Evolutionary conservation across 1,140 invertebrate species (phyloP).

Genomic region (Sarcophaga bullata): DNA sequence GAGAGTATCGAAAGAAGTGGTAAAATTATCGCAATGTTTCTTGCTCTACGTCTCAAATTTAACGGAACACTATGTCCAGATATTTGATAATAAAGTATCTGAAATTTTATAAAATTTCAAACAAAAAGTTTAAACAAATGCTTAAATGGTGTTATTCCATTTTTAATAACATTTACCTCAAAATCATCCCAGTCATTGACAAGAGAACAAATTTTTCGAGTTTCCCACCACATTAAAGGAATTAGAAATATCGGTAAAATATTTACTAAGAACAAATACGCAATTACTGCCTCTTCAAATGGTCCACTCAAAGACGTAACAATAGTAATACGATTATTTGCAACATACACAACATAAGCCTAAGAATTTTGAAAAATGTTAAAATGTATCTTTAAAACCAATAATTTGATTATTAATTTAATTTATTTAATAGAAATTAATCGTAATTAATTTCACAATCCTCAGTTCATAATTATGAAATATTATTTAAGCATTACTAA

Average conservation of each 20-base stretch:
- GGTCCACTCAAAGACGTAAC: constrained; percentile 71
- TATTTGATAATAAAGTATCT: constrained; percentile 69
- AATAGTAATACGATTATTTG: constrained; percentile 71
- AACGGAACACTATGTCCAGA: constrained; percentile 67
- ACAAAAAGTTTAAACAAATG: neutral
- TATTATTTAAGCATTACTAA: neutral
- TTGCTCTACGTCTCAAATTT: constrained; percentile 67
- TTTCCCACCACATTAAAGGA: constrained; percentile 73
- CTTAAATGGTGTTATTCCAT: neutral
- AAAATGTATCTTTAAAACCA: no score
- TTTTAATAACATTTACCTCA: constrained; percentile 65
- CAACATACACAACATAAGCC: constrained; percentile 70
- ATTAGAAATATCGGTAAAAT: constrained; percentile 71
- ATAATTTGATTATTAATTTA: neutral
- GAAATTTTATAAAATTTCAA: constrained; percentile 30
- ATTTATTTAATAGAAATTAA: constrained; percentile 25
- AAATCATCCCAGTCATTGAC: constrained; percentile 73
- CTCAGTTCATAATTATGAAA: no score
- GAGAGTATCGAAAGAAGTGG: constrained; percentile 71
- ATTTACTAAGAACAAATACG: constrained; percentile 75
- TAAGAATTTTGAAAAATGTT: constrained; percentile 38
- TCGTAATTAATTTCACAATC: neutral
- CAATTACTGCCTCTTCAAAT: constrained; percentile 77
- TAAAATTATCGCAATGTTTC: constrained; percentile 68
- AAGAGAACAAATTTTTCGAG: constrained; percentile 70